Base-by-base conservation (phyloP, 1,140 invertebrate species). In the Contarinia nasturtii region DNA sequence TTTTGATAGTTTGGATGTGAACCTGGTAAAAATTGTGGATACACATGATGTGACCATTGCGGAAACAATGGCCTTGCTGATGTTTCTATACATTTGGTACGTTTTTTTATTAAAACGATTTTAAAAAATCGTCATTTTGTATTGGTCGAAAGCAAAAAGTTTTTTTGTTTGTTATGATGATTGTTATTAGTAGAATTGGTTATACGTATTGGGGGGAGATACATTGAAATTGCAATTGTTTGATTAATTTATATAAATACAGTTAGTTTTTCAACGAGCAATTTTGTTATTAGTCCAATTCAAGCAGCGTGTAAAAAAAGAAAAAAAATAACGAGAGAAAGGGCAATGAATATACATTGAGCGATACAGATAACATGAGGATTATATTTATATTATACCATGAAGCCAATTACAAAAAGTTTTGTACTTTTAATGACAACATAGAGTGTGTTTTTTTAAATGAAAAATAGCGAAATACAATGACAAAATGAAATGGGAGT, bases 11-110 rank as follows among this genome's bases (percentile, higher is more conserved):
- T 78, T 53, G 82, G 81, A 69, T 86, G 82, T 66, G 80, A 79
- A 64, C 82, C 82, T 54, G 85, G 83, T 65, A 88, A 74, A 72
- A 87, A 88, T 76, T 88, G 85, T 53, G 85, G 84, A 67, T 87
- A 87, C 57, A 88, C 84, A 70, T 88, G 84, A 69, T 88, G 84
- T 55, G 84, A 87, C 85, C 86, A 88, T 70, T 88, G 84, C 55
- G 85, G 84, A 66, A 88, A 89, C 60, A 87, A 72, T 56, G 86
- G 85, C 62, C 83, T 74, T 50, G 70, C 54, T 52, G 61, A 54
- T 47, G 61, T 18, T 43, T 43, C 41, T 43, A 43, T 20, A 18
- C n/a, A n/a, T n/a, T n/a, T n/a, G n/a, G n/a, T n/a, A n/a, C n/a
- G n/a, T n/a, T n/a, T n/a, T n/a, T n/a, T n/a, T n/a, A n/a, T n/a